Evolutionary conservation across 1,140 invertebrate species (phyloP), one percentile per base, ranked within the genome.

Genomic region (Heliconius hermathena): DNA sequence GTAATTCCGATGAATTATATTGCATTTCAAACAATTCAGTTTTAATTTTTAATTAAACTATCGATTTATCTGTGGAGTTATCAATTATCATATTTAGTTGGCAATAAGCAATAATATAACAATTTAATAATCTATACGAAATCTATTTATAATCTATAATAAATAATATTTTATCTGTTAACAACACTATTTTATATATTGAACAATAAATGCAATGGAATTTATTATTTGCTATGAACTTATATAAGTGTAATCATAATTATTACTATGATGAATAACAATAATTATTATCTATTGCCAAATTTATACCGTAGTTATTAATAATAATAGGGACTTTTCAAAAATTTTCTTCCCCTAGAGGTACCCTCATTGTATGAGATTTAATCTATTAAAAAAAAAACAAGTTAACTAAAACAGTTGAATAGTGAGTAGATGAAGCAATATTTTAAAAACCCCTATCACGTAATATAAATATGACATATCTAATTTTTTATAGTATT

Each of bases 401-500:
- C 79, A 84, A 85, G 78, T 85, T 85, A 86, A 79, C 85, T 83
- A 87, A 87, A 86, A 87, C 87, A 82, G 89, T 90, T 91, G 87
- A 79, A 86, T 92, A 93, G 90, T 88, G 84, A 84, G 92, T 93
- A 92, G 91, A 89, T 20, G 82, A 91, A 89, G 90, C 91, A 89
- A 92, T 91, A 91, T 91, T 91, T 88, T 90, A 88, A 90, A 89
- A 90, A 89, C 88, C 80, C 52, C 66, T 78, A 74, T 81, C 72
- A 77, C 70, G 60, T 57, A 36, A 36, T 57, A 60, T 66, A 26
- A 75, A 79, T 81, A 90, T 83, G 88, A 94, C 91, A 94, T 93
- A 94, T 94, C 92, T 92, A 90, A 88, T 93, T 93, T 46, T 92
- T 91, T 91, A 91, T 83, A 86, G 81, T 90, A 88, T 82, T 79